Evolutionary conservation across 2,797 vertebrate species (phyloP).

Genomic region (Sandelia bainsii): DNA sequence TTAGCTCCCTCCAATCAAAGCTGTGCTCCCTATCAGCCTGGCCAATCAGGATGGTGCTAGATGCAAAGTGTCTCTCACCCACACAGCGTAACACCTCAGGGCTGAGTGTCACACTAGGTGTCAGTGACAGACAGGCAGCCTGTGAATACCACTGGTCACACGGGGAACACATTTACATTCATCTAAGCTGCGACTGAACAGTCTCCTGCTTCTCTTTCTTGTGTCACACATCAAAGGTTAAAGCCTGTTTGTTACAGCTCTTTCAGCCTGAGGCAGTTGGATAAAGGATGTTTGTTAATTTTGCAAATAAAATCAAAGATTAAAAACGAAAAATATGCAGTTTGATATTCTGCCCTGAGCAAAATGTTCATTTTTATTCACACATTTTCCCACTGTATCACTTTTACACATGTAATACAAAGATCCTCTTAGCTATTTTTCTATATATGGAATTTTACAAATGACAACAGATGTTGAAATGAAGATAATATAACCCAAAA

Average conservation of each 20-base stretch:
- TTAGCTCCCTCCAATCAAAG: constrained; percentile 63
- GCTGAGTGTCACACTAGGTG: constrained; percentile 73
- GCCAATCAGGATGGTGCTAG: constrained; percentile 68
- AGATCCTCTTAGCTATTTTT: too few relatives aligned
- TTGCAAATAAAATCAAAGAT: too few relatives aligned
- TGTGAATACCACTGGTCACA: constrained; percentile 49
- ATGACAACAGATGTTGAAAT: too few relatives aligned
- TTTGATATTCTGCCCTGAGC: too few relatives aligned
- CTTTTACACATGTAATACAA: too few relatives aligned
- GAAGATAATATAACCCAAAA: not conserved
- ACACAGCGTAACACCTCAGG: constrained; percentile 71
- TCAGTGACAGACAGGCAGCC: constrained; percentile 60
- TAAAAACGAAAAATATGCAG: too few relatives aligned
- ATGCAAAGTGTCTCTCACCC: constrained; percentile 79
- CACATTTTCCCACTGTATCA: too few relatives aligned
- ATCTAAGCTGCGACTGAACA: not conserved
- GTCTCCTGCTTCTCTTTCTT: not conserved
- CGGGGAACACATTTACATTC: constrained; percentile 2
- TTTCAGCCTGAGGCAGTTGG: too few relatives aligned
- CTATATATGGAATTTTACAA: too few relatives aligned
- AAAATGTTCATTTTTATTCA: too few relatives aligned
- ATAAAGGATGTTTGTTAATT: too few relatives aligned
- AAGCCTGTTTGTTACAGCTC: not conserved
- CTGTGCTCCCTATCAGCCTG: constrained; percentile 63
- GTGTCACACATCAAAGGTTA: not conserved